Conservation (phyloP, 2,113 vertebrate genomes). For the Albula glossodonta region DNA sequence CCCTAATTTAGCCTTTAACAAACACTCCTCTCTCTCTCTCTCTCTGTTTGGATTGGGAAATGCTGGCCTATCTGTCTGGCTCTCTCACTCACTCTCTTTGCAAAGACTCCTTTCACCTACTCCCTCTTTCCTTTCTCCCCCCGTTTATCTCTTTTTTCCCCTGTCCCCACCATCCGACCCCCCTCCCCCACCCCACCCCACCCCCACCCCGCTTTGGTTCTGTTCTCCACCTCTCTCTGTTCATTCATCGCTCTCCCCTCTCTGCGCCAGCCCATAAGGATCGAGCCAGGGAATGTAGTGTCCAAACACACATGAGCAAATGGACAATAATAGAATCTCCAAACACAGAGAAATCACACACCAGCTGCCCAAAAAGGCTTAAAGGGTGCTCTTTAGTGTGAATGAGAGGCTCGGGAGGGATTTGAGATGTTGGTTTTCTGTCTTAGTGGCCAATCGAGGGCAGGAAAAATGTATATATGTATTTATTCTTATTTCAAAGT, state of each 20-base stretch:
- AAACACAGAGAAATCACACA: neutral
- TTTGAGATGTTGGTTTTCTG: no score
- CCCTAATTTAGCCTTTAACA: neutral
- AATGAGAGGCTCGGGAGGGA: neutral
- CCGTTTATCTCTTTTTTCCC: neutral
- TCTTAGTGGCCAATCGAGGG: no score
- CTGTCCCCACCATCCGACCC: no score
- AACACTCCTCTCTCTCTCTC: neutral
- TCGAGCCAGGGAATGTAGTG: neutral
- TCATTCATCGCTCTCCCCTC: neutral
- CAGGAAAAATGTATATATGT: no score
- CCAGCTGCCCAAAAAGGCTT: neutral
- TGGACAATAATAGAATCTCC: neutral
- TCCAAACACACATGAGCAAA: neutral
- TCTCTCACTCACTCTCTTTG: neutral
- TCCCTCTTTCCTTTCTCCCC: neutral
- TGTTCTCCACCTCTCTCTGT: no score
- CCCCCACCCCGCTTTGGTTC: no score
- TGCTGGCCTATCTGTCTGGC: neutral
- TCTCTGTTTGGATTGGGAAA: neutral
- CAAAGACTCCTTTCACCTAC: neutral
- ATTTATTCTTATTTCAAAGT: neutral
- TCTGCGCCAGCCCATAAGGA: neutral
- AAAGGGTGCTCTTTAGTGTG: neutral
- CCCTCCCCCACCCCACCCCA: no score